A percentile compares a stretch with the other conserved stretches of the same genome.
Evolutionary conservation across 2,113 vertebrate species (phyloP).

Genomic region (Pteruthius melanotis): DNA sequence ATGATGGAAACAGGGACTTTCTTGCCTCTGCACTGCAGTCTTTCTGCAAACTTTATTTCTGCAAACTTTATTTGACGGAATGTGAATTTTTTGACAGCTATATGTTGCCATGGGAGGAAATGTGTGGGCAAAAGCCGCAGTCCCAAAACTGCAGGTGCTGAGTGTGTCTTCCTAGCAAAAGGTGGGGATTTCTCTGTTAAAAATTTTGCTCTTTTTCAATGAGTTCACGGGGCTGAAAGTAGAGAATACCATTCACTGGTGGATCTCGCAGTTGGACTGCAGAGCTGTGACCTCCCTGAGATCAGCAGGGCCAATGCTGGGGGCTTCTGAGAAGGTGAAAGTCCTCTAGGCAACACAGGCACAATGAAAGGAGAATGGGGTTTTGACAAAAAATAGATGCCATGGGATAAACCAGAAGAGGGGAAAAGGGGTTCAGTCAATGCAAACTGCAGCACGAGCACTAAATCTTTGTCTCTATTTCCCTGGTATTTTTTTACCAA

Average conservation of each 20-base stretch:
- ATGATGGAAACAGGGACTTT: background rate
- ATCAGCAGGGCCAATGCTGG: background rate
- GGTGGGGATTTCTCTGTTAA: background rate
- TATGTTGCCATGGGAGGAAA: background rate
- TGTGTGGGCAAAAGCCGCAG: background rate
- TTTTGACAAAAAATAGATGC: background rate
- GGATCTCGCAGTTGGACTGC: background rate
- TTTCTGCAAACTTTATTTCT: background rate
- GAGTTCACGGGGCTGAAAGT: background rate
- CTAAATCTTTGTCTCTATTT: background rate
- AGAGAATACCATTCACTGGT: background rate
- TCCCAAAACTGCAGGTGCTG: background rate
- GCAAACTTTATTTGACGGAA: background rate
- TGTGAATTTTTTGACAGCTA: background rate
- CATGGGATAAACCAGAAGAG: background rate
- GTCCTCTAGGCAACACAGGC: background rate
- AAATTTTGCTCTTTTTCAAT: background rate
- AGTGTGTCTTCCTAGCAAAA: background rate
- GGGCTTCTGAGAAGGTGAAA: background rate
- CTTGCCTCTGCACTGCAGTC: background rate
- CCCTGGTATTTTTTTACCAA: background rate
- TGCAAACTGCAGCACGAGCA: background rate
- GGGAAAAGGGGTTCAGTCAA: background rate
- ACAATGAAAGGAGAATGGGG: background rate
- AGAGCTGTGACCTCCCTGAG: background rate